Evolutionary conservation across 1,140 invertebrate genomes (phyloP).

Genomic region (Zaprionus davidi): DNA sequence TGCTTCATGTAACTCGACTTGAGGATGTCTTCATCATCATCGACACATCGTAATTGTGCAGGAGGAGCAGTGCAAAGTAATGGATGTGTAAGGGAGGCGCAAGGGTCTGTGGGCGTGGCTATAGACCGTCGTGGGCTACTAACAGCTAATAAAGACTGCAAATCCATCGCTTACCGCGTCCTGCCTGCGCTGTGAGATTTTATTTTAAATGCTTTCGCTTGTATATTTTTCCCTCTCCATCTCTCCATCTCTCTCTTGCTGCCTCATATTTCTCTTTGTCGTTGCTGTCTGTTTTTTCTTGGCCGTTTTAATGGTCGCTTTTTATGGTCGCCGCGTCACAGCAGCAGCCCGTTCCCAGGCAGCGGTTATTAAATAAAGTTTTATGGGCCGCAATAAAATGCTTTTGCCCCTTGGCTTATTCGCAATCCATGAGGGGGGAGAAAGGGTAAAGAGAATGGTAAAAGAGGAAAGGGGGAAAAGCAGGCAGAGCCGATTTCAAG

Average conservation of each 20-base stretch:
- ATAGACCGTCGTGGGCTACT: conserved; percentile 15
- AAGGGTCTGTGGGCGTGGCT: neutral
- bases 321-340: conserved; percentile 55
- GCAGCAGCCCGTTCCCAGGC: conserved; percentile 24
- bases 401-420: conserved; percentile 7
- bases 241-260: neutral
- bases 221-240: conserved; percentile 16
- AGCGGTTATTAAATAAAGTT: conserved; percentile 78
- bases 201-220: conserved; percentile 71
- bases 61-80: neutral
- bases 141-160: conserved; percentile 67
- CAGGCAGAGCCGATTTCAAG: conserved; percentile 20
- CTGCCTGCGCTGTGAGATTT: conserved; percentile 44
- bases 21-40: neutral
- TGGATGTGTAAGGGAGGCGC: neutral
- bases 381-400: conserved; percentile 65
- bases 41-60: conserved; percentile 1
- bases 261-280: neutral
- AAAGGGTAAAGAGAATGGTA: neutral
- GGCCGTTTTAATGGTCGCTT: conserved; percentile 68
- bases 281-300: conserved; percentile 33
- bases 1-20: neutral
- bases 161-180: conserved; percentile 1
- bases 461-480: neutral
- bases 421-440: neutral